Evolutionary conservation across 2,888 invertebrate genomes (phyloP), one percentile per base, ranked within the genome.

Genomic region (Prosapia bicincta): DNA sequence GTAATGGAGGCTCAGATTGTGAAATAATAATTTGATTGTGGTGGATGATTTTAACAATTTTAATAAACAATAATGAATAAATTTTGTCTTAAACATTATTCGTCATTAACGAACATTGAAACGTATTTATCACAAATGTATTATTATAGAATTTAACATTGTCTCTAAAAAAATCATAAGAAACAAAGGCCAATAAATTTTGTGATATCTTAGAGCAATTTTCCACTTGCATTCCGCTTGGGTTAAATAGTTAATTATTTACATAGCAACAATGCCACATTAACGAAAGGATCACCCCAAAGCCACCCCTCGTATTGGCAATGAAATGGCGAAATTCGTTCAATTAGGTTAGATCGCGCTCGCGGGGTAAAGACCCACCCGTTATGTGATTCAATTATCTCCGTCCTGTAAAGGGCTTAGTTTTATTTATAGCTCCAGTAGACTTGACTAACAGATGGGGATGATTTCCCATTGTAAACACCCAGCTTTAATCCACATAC

Each of bases 381-480:
- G 54, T 54, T 54, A 54, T 54, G 54, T 54, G 54, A 54, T 54
- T 54, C 54, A 54, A 54, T 54, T 54, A 54, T 54, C 54, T 54
- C 54, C 54, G 7, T n/a, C 54, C 54, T 54, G 54, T 54, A 54
- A 54, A 54, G 54, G 54, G 54, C 54, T 54, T 54, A 54, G 54
- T 54, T 54, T 54, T 54, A 54, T 54, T 54, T 54, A 54, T 54
- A 20, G 54, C 54, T 54, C 54, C 54, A 54, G 54, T 54, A 54
- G 54, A 54, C 54, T 54, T 54, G 69, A 28, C 74, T 69, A 74
- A 69, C 74, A 74, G 74, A 74, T 74, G 74, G 74, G 74, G 74
- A 24, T 69, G 73, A 74, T 74, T 54, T 69, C 43, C 74, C 66
- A 74, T 74, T 74, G 74, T 74, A 74, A 74, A 74, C 74, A 74